These are phyloP conservation scores for Clarias macrocephalus DNA, from an alignment of 2,113 vertebrate genomes.

Conservation along the genomic window DNA sequence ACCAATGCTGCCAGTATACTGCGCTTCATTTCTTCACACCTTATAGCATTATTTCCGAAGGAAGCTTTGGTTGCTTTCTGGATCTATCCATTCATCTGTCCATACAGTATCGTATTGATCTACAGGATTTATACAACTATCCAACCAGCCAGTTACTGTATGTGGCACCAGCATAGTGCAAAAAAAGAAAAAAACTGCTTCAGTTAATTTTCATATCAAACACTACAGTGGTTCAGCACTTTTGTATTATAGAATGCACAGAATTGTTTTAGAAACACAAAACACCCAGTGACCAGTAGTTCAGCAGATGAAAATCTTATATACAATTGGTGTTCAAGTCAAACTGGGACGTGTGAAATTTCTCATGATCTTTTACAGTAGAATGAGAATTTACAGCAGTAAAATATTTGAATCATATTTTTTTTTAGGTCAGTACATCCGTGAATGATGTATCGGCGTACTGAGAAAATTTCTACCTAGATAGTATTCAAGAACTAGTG, in stretches of 20 bases:
- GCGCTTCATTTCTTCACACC: background rate
- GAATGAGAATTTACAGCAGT: too few relatives aligned
- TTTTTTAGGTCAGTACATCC: too few relatives aligned
- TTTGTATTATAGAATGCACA: background rate
- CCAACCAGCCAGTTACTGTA: background rate
- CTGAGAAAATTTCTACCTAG: too few relatives aligned
- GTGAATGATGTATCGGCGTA: too few relatives aligned
- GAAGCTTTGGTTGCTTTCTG: background rate
- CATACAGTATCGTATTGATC: background rate
- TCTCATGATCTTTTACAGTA: too few relatives aligned
- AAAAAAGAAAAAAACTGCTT: background rate
- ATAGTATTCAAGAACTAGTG: too few relatives aligned
- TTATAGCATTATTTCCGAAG: background rate
- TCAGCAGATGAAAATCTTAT: background rate
- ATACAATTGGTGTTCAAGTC: background rate
- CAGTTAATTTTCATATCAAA: background rate
- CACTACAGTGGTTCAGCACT: background rate
- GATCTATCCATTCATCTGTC: background rate
- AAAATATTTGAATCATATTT: too few relatives aligned
- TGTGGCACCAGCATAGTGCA: background rate
- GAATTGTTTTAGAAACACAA: background rate
- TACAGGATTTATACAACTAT: background rate
- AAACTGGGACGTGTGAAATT: too few relatives aligned
- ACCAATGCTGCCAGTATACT: background rate
- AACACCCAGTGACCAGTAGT: background rate